These are phyloP conservation scores for Drosophila setosimentum DNA, from an alignment of 2,888 invertebrate species.

Conservation along the genomic window DNA sequence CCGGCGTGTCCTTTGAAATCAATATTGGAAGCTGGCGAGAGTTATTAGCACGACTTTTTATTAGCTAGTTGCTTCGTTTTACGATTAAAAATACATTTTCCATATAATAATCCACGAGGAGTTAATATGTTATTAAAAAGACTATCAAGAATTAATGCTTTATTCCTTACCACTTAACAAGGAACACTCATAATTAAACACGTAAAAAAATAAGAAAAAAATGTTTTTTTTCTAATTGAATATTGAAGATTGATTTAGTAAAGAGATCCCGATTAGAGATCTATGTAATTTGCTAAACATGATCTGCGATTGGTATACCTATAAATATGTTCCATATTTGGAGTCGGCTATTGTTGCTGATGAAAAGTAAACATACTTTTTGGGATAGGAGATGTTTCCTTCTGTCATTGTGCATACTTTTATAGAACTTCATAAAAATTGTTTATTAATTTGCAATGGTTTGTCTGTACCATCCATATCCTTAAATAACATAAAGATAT, in stretches of 20 bases:
- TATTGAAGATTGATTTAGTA: neutral
- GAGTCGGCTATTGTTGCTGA: no score
- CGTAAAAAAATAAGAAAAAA: neutral
- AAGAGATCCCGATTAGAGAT: neutral
- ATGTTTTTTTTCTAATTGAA: neutral
- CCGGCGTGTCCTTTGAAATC: slow-evolving; percentile 50
- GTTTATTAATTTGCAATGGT: neutral
- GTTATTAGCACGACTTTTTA: slow-evolving; percentile 4
- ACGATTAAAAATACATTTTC: slow-evolving; percentile 8
- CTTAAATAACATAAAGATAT: no score
- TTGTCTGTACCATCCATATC: neutral
- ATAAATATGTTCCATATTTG: neutral
- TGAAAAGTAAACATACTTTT: neutral
- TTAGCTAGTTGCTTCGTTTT: slow-evolving; percentile 1
- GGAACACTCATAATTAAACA: neutral
- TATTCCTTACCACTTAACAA: neutral
- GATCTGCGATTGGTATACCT: neutral
- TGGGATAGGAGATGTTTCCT: neutral
- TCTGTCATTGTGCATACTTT: neutral
- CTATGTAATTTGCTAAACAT: neutral
- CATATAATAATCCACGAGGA: neutral
- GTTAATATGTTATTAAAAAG: neutral
- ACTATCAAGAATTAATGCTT: neutral
- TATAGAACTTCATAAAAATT: neutral
- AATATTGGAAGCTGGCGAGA: slow-evolving; percentile 30